phyloP scores from a whole-genome alignment of 2,113 vertebrate species.

The Nesospiza acunhae region DNA sequence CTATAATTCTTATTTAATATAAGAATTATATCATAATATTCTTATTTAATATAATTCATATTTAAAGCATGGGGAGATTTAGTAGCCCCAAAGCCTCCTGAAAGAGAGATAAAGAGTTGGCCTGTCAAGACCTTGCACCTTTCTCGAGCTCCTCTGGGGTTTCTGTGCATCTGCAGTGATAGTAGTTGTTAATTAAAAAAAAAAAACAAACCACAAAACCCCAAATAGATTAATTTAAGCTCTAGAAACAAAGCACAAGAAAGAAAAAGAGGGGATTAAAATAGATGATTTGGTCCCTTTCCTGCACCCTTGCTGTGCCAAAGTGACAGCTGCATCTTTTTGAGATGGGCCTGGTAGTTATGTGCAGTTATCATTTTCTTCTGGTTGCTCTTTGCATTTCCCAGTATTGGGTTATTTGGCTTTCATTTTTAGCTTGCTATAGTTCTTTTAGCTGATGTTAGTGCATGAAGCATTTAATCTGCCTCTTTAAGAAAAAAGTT shows the following conservation, averaged over 20 bases:
- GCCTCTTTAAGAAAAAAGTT: background rate
- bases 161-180: background rate
- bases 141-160: background rate
- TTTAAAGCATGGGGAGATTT: background rate
- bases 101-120: background rate
- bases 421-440: background rate
- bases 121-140: background rate
- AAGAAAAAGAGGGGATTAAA: background rate
- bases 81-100: background rate
- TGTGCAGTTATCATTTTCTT: background rate
- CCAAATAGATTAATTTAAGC: background rate
- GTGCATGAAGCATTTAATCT: background rate
- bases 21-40: background rate
- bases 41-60: background rate
- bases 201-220: background rate
- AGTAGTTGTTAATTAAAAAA: background rate
- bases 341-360: background rate
- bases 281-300: background rate
- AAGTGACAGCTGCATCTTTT: background rate
- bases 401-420: background rate
- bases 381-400: background rate
- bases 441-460: background rate
- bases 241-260: background rate
- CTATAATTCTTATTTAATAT: background rate
- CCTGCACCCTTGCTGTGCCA: background rate